A percentile compares a stretch with the other conserved stretches of the same genome.
Evolutionary conservation across 2,113 vertebrate genomes (phyloP).

Genomic region (Grus americana): DNA sequence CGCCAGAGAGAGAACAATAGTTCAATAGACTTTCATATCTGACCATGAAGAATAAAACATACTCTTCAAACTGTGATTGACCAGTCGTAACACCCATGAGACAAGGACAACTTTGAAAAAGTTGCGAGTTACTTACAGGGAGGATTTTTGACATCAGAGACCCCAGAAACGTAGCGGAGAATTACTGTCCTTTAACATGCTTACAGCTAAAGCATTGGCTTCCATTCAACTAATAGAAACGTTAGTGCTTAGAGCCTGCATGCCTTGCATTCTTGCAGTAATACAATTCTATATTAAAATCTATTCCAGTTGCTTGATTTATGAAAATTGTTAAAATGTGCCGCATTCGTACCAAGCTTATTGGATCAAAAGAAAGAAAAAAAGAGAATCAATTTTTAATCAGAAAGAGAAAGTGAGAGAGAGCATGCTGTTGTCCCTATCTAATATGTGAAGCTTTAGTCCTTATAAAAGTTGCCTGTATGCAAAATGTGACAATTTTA

Average conservation of each 20-base stretch:
- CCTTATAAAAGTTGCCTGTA: background rate
- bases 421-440: background rate
- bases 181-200: slow-evolving; percentile 65
- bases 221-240: slow-evolving; percentile 70
- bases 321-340: slow-evolving; percentile 60
- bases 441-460: background rate
- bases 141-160: slow-evolving; percentile 57
- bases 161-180: slow-evolving; percentile 27
- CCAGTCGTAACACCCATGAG: background rate
- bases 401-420: background rate
- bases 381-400: background rate
- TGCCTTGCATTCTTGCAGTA: slow-evolving; percentile 77
- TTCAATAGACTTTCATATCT: background rate
- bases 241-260: slow-evolving; percentile 68
- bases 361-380: background rate
- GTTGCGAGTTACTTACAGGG: slow-evolving; percentile 33
- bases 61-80: background rate
- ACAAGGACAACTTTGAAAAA: background rate
- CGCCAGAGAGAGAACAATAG: background rate
- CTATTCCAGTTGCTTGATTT: slow-evolving; percentile 77
- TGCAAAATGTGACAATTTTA: slow-evolving; percentile 33
- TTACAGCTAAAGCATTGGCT: slow-evolving; percentile 66
- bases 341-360: background rate
- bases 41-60: background rate
- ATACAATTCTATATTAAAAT: slow-evolving; percentile 78